Evolutionary conservation across 2,113 vertebrate genomes (phyloP).

Genomic region (Azemiops feae): DNA sequence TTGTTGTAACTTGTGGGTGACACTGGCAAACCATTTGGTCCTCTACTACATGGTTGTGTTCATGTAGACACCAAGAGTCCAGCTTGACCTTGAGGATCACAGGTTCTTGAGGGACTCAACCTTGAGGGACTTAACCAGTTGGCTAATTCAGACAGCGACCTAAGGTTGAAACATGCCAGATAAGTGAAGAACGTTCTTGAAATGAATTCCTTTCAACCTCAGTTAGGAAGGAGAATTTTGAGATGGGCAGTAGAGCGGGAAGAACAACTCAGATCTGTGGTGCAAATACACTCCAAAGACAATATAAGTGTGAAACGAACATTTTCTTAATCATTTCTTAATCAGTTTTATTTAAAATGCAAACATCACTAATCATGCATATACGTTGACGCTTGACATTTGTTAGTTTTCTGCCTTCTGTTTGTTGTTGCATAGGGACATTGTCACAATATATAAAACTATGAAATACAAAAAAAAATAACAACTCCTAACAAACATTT

Average conservation of each 20-base stretch:
- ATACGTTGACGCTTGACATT: constrained; percentile 71
- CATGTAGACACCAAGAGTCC: not conserved
- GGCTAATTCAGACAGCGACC: not conserved
- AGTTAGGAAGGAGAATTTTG: not conserved
- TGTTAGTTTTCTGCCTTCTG: constrained; percentile 62
- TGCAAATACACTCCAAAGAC: too few relatives aligned
- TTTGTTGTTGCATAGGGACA: constrained; percentile 70
- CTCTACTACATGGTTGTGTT: not conserved
- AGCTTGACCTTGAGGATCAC: not conserved
- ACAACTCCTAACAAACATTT: not conserved
- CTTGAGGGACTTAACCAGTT: not conserved
- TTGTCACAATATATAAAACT: constrained; percentile 80
- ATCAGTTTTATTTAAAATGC: constrained; percentile 77
- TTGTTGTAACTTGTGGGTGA: not conserved
- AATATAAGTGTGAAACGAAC: not conserved
- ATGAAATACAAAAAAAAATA: constrained; percentile 77
- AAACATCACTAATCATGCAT: constrained; percentile 80
- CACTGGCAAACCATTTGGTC: not conserved
- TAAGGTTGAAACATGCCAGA: not conserved
- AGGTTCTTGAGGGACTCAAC: not conserved
- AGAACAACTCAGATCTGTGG: not conserved
- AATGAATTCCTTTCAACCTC: not conserved
- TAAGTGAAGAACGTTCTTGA: not conserved
- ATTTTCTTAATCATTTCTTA: constrained; percentile 57
- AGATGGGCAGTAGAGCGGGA: not conserved